Evolutionary conservation across 2,113 vertebrate species (phyloP), one percentile per base, ranked within the genome.

Genomic region (Sapajus apella): DNA sequence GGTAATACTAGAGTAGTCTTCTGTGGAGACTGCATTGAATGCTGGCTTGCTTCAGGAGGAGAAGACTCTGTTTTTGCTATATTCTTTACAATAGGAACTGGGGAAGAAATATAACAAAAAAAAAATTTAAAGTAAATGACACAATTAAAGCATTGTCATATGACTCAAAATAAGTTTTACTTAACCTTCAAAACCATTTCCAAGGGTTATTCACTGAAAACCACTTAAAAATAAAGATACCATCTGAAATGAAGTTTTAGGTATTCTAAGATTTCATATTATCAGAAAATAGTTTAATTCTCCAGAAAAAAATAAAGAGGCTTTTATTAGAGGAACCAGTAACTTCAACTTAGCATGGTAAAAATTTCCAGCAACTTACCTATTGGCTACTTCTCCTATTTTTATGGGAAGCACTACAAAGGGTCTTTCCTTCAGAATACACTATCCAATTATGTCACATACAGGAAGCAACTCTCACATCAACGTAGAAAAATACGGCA

Each of bases 11-110:
- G 98, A 98, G 98, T 98, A 97, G 99, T 98, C 98, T 99, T 99
- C 98, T 99, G 99, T 92, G 99, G 98, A 91, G 99, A 98, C 97
- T 99, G 99, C 99, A 99, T 98, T 98, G 99, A 99, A 90, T 98
- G 98, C 70, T 99, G 98, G 94, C 98, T 98, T 95, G 98, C 99
- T 98, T 99, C 99, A 98, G 99, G 99, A 98, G 98, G 98, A 87
- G 99, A 99, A 1, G 99, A 98, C 23, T 98, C 98, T 47, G 98
- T 97, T 97, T 99, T 98, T 93, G 98, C 98, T 97, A 98, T 98
- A 97, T 93, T 99, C 98, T 99, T 99, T 92, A 98, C 98, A 97
- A 98, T 97, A 87, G 98, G 98, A 97, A 99, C 99, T 99, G 98
- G 83, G 96, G 27, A 97, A 88, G 98, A 94, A 97, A 98, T 96